Base-by-base conservation (phyloP, 2,888 invertebrate genomes). In the Cerastis leucographa region DNA sequence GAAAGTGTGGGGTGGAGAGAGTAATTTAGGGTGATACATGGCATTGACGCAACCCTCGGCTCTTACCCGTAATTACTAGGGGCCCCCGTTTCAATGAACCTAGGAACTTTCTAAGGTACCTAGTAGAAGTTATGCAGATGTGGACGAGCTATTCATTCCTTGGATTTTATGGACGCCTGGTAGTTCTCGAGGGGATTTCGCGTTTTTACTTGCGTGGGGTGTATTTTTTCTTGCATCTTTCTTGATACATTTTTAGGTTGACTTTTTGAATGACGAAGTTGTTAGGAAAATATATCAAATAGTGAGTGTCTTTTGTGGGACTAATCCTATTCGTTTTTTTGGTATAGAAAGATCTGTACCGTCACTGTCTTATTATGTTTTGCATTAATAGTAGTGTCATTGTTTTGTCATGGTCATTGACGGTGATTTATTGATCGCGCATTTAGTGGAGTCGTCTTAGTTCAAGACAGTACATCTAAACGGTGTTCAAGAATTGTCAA, bases 21-120 rank as follows among this genome's bases (percentile, higher is more conserved):
- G 94, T 93, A 94, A 95, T 95, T 94, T 95, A 93, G 93, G 94
- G 94, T 94, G 94, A 94, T 94, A 93, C 92, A 92, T 88, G 89
- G 92, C 89, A 90, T 89, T 89, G 90, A 89, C 88, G 90, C 85
- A 89, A 86, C 90, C 89, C 91, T 89, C 88, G 79, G 71, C 81
- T 86, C 76, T 85, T 78, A 85, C 72, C 78, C 84, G 89, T 91
- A 91, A 92, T 93, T 92, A 93, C 88, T 85, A 80, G 68, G 88
- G 87, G 74, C 49, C 79, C 44, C 74, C 71, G 64, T 82, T 81
- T 78, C 74, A 82, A 82, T 79, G 81, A 81, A 81, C 87, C 87
- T 88, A 87, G 86, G 79, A 80, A 79, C 79, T 72, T 84, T 72
- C 85, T 85, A 68, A 84, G 85, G 77, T 54, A 35, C 35, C 35